Conservation (phyloP, 2,888 invertebrate species). For the Galerucella pusilla region DNA sequence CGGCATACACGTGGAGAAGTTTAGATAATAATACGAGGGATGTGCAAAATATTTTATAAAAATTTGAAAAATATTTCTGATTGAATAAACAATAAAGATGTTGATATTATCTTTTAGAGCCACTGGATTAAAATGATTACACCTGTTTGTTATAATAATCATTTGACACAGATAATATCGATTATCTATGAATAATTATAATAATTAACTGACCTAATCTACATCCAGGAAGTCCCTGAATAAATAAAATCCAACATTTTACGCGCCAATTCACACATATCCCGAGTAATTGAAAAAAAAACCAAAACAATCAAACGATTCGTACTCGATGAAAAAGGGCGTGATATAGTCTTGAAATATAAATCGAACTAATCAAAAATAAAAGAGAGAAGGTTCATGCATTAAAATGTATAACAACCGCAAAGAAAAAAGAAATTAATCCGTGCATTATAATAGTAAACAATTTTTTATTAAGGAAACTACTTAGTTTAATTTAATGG, state of each 20-base stretch:
- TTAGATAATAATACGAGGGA: not conserved
- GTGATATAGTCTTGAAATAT: not conserved
- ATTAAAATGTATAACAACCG: not conserved
- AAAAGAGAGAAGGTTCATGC: not conserved
- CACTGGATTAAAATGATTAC: too few relatives aligned
- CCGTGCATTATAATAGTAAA: not conserved
- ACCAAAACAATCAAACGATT: not conserved
- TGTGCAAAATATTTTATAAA: not conserved
- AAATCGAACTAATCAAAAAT: not conserved
- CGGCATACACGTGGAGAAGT: not conserved
- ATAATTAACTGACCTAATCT: not conserved
- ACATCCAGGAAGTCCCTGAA: constrained; percentile 43
- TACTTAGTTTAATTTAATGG: not conserved
- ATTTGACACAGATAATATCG: not conserved
- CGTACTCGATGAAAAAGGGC: constrained; percentile 17
- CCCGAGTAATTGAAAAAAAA: not conserved
- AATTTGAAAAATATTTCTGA: not conserved
- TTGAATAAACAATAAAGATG: too few relatives aligned
- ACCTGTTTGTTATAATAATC: not conserved
- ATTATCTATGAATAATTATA: not conserved
- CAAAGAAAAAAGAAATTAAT: constrained; percentile 11
- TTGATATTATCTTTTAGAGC: too few relatives aligned
- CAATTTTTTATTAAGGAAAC: constrained; percentile 5
- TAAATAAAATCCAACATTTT: constrained; percentile 51
- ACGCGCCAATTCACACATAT: constrained; percentile 54